Evolutionary conservation across 2,113 vertebrate genomes (phyloP).

Genomic region (Saguinus imperator): DNA sequence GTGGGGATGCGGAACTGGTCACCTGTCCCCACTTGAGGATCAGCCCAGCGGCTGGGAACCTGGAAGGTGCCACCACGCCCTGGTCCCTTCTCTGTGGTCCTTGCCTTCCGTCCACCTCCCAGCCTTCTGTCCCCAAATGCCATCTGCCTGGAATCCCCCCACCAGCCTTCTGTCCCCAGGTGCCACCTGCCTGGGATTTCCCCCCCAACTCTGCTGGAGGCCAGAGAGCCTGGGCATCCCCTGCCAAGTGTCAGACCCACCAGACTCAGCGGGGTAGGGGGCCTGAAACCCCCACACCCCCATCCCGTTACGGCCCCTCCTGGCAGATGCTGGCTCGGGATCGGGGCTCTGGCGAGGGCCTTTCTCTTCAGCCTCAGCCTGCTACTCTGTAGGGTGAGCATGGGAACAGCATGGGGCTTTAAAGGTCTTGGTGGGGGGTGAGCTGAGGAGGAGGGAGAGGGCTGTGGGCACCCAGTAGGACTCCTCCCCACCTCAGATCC

Average conservation of each 20-base stretch:
- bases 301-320: no score
- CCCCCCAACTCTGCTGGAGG: neutral
- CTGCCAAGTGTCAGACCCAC: neutral
- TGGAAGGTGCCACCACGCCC: no score
- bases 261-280: neutral
- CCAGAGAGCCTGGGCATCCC: neutral
- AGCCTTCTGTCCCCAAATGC: neutral
- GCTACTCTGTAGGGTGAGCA: neutral
- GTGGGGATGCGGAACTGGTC: neutral
- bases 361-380: neutral
- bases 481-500: neutral
- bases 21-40: neutral
- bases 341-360: neutral
- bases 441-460: neutral
- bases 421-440: neutral
- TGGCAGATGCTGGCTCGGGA: accelerated
- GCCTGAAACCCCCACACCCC: neutral
- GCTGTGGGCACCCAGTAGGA: neutral
- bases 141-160: neutral
- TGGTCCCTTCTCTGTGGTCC: neutral
- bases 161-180: neutral
- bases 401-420: accelerated
- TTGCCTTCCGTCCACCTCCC: neutral
- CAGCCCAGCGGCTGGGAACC: neutral
- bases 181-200: neutral